Evolutionary conservation across 2,113 vertebrate genomes (phyloP), one percentile per base, ranked within the genome.

Genomic region (Hemichromis elongatus): DNA sequence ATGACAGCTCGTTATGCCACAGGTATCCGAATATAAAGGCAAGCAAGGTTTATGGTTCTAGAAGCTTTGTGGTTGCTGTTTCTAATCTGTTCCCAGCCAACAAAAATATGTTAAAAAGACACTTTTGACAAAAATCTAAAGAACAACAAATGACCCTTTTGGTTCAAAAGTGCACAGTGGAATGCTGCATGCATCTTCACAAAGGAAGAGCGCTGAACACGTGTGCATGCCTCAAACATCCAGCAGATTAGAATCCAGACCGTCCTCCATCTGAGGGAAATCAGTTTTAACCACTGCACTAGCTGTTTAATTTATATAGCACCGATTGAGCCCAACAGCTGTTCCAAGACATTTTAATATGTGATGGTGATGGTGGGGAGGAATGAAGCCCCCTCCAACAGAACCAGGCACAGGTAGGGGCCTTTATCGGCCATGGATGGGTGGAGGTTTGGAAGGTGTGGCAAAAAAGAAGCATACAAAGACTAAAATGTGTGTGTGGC

Each of bases 221-320:
- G 9, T 47, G 7, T 28, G 7, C 21, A 0, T 2, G 26, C 24
- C 42, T 47, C 68, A 0, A 47, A 47, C n/a, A 21, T 5, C 9
- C 42, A 28, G 42, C 42, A 73, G 42, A 0, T 73, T 28, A 28
- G 24, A 50, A 73, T 19, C 9, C 59, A 37, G 59, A 12, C 9
- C 66, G 45, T 70, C 47, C 14, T 28, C 42, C 9, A 47, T 63
- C n/a, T 52, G 18, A 47, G 50, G 1, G 18, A 9, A 9, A 19
- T 30, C 28, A 33, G 16, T 40, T 21, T 24, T 10, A 10, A 26
- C 21, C 21, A 45, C 40, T 70, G 40, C 66, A 70, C 8, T 26
- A 18, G 21, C 21, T 0, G 21, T 70, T 53, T 70, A 26, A 70
- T 40, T 9, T 45, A 26, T 42, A 42, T 6, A 70, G 37, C 35